These are phyloP conservation scores for Bombus sibiricus DNA, from an alignment of 1,140 invertebrate species.

Conservation along the genomic window DNA sequence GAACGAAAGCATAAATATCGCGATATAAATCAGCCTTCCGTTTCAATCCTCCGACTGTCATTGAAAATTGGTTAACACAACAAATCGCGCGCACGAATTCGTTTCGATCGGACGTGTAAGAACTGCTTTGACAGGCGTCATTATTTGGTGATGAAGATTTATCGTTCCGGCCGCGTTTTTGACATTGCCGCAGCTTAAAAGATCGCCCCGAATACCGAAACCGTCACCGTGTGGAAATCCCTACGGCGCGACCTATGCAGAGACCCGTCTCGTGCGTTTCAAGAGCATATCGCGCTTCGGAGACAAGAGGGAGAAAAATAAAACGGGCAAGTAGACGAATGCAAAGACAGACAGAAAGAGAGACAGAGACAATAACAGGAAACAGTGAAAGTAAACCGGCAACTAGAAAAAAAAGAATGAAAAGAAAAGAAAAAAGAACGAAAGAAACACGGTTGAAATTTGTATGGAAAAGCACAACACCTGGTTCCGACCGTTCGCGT, in stretches of 20 bases:
- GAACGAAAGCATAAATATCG: not conserved
- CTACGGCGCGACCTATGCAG: not conserved
- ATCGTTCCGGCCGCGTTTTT: not conserved
- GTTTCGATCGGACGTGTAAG: constrained; percentile 1
- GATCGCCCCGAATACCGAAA: not conserved
- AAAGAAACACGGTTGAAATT: not conserved
- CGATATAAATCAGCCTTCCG: constrained; percentile 7
- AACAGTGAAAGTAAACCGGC: not conserved
- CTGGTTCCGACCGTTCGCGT: constrained; percentile 40
- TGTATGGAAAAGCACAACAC: not conserved
- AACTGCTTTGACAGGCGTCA: not conserved
- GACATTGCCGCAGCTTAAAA: not conserved
- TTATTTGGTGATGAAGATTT: constrained; percentile 6
- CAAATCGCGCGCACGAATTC: not conserved
- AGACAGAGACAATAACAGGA: not conserved
- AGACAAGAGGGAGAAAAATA: not conserved
- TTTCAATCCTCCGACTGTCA: not conserved
- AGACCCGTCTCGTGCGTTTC: constrained; percentile 8
- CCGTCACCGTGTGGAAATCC: constrained; percentile 8
- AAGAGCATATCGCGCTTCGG: not conserved
- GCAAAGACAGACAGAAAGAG: constrained; percentile 11
- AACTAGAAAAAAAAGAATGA: not conserved
- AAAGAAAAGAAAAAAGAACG: not conserved
- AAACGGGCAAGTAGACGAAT: constrained; percentile 1
- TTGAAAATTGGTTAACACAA: not conserved